Evolutionary conservation across 2,888 invertebrate species (phyloP), one percentile per base, ranked within the genome.

Genomic region (Hylaea fasciaria): DNA sequence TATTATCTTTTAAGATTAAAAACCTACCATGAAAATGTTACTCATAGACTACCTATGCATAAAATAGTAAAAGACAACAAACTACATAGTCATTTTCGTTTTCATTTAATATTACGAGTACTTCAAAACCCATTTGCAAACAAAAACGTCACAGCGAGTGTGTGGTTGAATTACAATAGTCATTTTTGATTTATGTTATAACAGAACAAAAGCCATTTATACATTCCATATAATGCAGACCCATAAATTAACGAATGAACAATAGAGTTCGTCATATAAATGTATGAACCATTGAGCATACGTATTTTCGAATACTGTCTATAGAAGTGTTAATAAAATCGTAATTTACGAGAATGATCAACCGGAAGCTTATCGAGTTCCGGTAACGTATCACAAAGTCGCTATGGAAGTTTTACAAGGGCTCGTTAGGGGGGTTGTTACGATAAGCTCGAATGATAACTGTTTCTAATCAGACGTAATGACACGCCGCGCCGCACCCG

Each of bases 401-500:
- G 80, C 78, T 78, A 80, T 81, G 80, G 84, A 86, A 86, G 85
- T 89, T 89, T 87, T 87, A 87, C 88, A 88, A 85, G 87, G 84
- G 81, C 84, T 88, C 86, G 85, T 89, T 86, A 88, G 83, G 82
- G 81, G 76, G 79, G 85, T 75, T 80, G 86, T 87, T 83, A 88
- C 85, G 87, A 90, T 88, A 89, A 88, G 88, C 86, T 83, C 82
- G 80, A 79, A 80, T 88, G 88, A 91, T 91, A 89, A 90, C 89
- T 85, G 87, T 86, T 90, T 86, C 88, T 88, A 89, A 88, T 89
- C 89, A 86, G 85, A 82, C 81, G 81, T 87, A 87, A 89, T 87
- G 86, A 85, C 81, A 79, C 64, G 50, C 65, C 62, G 64, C 72
- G 43, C 50, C 57, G 57, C 72, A 66, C 64, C 71, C 46, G 22